Base-by-base conservation (phyloP, 2,888 invertebrate genomes). In the Pterobdella sp. region DNA sequence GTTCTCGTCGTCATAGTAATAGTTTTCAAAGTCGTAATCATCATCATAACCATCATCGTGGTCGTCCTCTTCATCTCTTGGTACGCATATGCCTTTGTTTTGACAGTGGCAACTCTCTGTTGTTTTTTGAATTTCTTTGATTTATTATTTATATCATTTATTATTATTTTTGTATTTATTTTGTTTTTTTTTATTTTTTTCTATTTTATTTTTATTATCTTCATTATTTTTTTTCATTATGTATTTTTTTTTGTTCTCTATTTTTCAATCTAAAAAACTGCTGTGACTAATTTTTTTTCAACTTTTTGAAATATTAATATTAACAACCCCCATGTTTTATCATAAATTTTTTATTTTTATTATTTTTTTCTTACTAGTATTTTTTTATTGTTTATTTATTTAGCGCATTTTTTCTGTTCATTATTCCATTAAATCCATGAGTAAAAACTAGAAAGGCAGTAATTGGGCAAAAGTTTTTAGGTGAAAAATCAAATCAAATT, bases 1-100 rank as follows among this genome's bases (percentile, higher is more conserved):
- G n/a, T 56, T n/a, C n/a, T 56, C n/a, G 60, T 56, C 26, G 60
- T 56, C 7, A n/a, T 56, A 56, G 60, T 56, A 56, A n/a, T 56
- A 56, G 60, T 56, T 26, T 22, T 56, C 60, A 18, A 42, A 42
- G 60, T 56, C 60, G n/a, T 56, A 56, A 26, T 56, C 18, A 56
- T 56, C 60, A 56, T 56, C 60, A 56, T 56, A 22, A 56, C 4
- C 60, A 14, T 56, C 60, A 14, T 7, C 60, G 26, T n/a, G 4
- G 4, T 56, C 60, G 4, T n/a, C 60, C 18, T 7, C 60, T 4
- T 26, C 60, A 22, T 22, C 60, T 56, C n/a, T 56, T 22, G 18
- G 18, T 26, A 22, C 3, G n/a, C 60, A 56, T 56, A 22, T 56
- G 18, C 60, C 60, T 4, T n/a, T n/a, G 60, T 56, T 56, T 3